Percentiles rank a stretch among this genome's conserved stretches.
Evolutionary conservation across 2,113 vertebrate species (phyloP).

Genomic region (Pluvianellus socialis): DNA sequence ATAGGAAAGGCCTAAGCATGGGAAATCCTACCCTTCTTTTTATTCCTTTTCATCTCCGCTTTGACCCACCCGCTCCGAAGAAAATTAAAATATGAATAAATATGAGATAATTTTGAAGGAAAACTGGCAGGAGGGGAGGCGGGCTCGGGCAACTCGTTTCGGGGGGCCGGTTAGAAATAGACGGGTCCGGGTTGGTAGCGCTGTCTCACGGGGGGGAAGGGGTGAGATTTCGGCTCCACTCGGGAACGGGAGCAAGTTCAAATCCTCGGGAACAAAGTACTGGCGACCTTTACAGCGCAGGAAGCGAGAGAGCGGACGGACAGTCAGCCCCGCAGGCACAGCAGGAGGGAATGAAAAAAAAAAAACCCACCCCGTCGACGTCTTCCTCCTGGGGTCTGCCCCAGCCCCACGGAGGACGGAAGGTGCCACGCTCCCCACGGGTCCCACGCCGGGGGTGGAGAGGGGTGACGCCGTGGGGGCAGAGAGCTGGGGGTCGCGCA

Average conservation of each 20-base stretch:
- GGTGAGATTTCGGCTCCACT: background rate
- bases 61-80: background rate
- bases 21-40: background rate
- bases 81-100: background rate
- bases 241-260: background rate
- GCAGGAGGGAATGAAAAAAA: background rate
- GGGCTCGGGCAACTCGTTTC: background rate
- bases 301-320: background rate
- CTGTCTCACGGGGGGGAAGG: background rate
- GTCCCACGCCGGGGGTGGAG: rapidly evolving
- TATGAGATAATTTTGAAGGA: background rate
- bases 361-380: rapidly evolving
- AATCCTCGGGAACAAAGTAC: background rate
- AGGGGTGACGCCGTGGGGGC: background rate
- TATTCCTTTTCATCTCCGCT: background rate
- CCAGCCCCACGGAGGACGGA: background rate
- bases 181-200: rapidly evolving
- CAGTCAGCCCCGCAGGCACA: too few relatives aligned
- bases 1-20: background rate
- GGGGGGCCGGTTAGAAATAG: rapidly evolving
- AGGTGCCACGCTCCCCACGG: background rate
- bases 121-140: background rate
- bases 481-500: background rate
- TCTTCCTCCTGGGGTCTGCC: background rate
- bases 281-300: background rate